Evolutionary conservation across 2,888 invertebrate species (phyloP).

Genomic region (Drosophila infuscata): DNA sequence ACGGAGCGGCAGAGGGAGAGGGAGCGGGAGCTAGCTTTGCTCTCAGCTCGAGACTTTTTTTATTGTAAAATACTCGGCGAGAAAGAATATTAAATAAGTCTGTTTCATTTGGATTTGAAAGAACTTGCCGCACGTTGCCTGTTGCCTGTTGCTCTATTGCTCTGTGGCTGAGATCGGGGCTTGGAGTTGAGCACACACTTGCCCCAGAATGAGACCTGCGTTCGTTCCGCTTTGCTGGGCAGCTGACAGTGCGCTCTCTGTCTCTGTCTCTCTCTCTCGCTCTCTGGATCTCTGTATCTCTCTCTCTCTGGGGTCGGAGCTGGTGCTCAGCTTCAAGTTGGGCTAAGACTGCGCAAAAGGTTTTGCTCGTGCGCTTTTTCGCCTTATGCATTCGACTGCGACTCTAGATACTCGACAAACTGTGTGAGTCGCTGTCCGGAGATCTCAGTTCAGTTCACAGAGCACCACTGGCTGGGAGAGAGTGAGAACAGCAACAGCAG

Average conservation of each 20-base stretch:
- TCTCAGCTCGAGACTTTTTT: constrained; percentile 18
- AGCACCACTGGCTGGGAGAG: constrained; percentile 8
- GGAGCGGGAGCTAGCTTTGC: constrained; percentile 12
- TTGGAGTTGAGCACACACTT: constrained; percentile 37
- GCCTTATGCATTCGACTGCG: constrained; percentile 70
- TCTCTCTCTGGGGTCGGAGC: constrained; percentile 36
- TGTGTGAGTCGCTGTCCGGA: constrained; percentile 10
- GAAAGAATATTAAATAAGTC: constrained; percentile 75
- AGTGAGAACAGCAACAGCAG: constrained; percentile 11
- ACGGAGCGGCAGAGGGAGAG: constrained; percentile 19
- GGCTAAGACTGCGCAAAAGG: constrained; percentile 72
- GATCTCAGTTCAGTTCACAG: constrained; percentile 40
- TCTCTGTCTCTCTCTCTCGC: constrained; percentile 20
- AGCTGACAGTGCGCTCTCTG: constrained; percentile 57
- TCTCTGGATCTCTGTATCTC: constrained; percentile 22
- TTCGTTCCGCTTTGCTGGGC: constrained; percentile 77
- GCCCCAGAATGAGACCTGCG: constrained; percentile 65
- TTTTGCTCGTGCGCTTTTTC: constrained; percentile 71
- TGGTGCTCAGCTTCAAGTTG: constrained; percentile 51
- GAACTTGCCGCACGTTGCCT: constrained; percentile 68
- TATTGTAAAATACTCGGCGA: constrained; percentile 34
- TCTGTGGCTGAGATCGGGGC: constrained; percentile 33
- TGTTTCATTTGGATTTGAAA: constrained; percentile 77
- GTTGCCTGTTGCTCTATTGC: constrained; percentile 32
- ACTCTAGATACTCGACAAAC: constrained; percentile 22